Percentiles rank a stretch among this genome's conserved stretches.
Evolutionary conservation across 2,888 invertebrate species (phyloP).

Genomic region (Caenorhabditis uteleia): DNA sequence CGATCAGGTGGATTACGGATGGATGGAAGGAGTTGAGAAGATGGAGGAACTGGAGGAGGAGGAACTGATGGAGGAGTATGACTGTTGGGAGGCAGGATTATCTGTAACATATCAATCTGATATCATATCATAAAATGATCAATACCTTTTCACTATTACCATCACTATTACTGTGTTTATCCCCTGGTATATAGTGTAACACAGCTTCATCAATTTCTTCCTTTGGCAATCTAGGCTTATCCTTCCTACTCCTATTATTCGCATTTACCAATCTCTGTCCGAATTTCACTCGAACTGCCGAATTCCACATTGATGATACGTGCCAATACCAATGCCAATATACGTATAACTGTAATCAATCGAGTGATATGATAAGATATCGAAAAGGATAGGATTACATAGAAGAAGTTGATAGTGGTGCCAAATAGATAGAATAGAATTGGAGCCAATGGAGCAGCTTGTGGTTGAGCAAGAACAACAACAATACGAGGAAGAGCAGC

Average conservation of each 20-base stretch:
- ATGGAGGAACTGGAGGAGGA: too few relatives aligned
- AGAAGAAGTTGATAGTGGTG: slow-evolving; percentile 62
- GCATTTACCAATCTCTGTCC: slow-evolving; percentile 40
- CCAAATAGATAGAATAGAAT: slow-evolving; percentile 59
- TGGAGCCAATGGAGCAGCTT: slow-evolving; percentile 57
- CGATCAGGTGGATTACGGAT: too few relatives aligned
- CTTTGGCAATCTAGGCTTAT: slow-evolving; percentile 35
- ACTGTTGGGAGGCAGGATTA: slow-evolving; percentile 20
- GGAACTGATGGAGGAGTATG: slow-evolving; percentile 4
- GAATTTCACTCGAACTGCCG: slow-evolving; percentile 45
- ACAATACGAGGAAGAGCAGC: slow-evolving; percentile 61
- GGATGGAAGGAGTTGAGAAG: too few relatives aligned
- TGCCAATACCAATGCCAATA: slow-evolving; percentile 68
- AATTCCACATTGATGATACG: slow-evolving; percentile 53
- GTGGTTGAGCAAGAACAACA: slow-evolving; percentile 38
- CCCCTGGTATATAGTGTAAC: slow-evolving; percentile 28
- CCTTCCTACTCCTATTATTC: slow-evolving; percentile 45
- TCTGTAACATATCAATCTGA: too few relatives aligned
- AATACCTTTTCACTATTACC: too few relatives aligned
- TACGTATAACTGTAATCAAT: slow-evolving; percentile 56
- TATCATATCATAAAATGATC: too few relatives aligned
- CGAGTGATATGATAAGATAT: neutral
- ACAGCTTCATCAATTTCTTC: slow-evolving; percentile 36
- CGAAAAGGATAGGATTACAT: slow-evolving; percentile 36
- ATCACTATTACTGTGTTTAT: too few relatives aligned